Evolutionary conservation across 2,888 invertebrate species (phyloP), one percentile per base, ranked within the genome.

Genomic region (Ichneumoninae sp.): DNA sequence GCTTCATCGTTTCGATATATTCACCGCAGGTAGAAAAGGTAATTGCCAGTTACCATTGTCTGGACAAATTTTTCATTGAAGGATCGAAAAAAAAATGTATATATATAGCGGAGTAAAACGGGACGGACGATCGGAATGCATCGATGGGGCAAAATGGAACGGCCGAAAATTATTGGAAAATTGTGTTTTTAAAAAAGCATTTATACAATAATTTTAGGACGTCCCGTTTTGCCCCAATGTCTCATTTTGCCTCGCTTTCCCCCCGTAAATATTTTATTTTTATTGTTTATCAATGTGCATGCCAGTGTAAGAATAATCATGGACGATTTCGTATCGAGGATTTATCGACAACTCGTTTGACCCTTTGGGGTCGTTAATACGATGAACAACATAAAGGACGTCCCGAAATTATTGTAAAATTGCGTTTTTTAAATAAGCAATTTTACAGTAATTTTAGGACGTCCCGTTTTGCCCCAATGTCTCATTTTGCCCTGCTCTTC

Each of bases 311-410:
- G 50, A 52, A 69, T 30, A n/a, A 30, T 26, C n/a, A 62, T 76
- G 19, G 26, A 57, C 19, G 71, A 68, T 71, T 71, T 71, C n/a
- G 19, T 33, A 54, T 36, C 19, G 10, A 36, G 57, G 66, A 6
- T 79, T 62, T 65, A 72, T 60, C 68, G 40, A 82, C 68, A 54
- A 7, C 19, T 62, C 77, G 50, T 62, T 69, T 33, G 33, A 69
- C 10, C 16, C 36, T 33, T 52, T 50, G n/a, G 26, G 66, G n/a
- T 44, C 60, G 30, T 30, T 52, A 13, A 78, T 13, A 62, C 44
- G 40, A 52, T 26, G 44, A 19, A 74, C n/a, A 50, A 2, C 26
- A 26, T 26, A 1, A 26, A 26, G 1, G 26, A 26, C 1, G 26
- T 26, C 26, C 26, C 26, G 2, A 26, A 26, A 26, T 26, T 26